Evolutionary conservation across 2,888 invertebrate species (phyloP), one percentile per base, ranked within the genome.

Genomic region (Leptothorax acervorum): DNA sequence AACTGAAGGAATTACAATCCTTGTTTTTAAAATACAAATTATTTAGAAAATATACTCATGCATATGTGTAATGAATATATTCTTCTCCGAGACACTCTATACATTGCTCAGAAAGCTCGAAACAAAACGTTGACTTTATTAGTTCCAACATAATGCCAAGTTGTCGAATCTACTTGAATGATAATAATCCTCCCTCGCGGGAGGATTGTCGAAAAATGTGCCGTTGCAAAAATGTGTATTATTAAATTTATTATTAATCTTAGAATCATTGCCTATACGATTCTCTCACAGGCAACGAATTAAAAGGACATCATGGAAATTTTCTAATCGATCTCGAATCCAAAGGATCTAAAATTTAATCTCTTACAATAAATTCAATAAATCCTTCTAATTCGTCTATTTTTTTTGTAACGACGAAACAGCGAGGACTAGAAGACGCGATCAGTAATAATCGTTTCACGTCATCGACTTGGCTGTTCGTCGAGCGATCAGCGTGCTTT

Each of bases 361-460:
- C 6, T 60, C 6, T 81, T 62, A 48, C 3, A 51, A 12, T 71
- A 48, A 81, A 51, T 62, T 73, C 1, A 5, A n/a, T 23, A 23
- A 23, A 23, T 28, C 15, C 18, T 73, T 71, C 15, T 57, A 78
- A 78, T 68, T 68, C 23, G 15, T 57, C 45, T 74, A 35, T 28
- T 53, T n/a, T 62, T 73, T 71, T 73, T 45, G 53, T 57, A 42
- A 68, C 71, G 83, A 87, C 85, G 87, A 87, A 88, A 87, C 88
- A 86, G 83, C 85, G 87, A 87, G 89, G 92, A 92, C 92, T 92
- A 92, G 92, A 92, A 90, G 89, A 90, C 88, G 87, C 85, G 84
- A 86, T 82, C 84, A 86, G 81, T 83, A 85, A 84, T 83, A 85
- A 84, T 70, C 63, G 35, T 68, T 83, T 71, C 60, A 82, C 73